Percentiles rank a stretch among this genome's conserved stretches.
Conservation (phyloP, 2,113 vertebrate species). For the Phoenicopterus ruber region DNA sequence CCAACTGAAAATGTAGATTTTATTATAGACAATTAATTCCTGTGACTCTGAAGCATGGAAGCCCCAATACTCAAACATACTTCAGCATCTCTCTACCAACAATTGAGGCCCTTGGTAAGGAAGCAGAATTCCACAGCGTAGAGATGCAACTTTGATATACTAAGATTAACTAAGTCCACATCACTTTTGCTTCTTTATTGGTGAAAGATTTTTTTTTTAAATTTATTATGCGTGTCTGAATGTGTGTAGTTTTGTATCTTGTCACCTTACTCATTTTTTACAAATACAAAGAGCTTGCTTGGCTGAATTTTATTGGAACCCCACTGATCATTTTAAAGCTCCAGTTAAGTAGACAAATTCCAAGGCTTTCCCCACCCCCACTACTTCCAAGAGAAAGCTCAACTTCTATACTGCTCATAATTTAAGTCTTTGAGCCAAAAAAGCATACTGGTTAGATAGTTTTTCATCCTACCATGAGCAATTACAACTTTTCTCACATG, state of each 20-base stretch:
- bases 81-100: neutral
- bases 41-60: neutral
- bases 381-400: neutral
- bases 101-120: neutral
- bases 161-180: neutral
- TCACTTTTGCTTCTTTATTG: neutral
- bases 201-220: neutral
- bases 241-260: neutral
- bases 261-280: neutral
- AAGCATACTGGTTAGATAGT: neutral
- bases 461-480: constrained; percentile 5
- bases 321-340: neutral
- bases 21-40: neutral
- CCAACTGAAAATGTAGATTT: neutral
- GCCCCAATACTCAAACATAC: neutral
- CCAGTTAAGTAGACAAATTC: neutral
- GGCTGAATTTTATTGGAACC: neutral
- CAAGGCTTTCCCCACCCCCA: neutral
- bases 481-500: constrained; percentile 27
- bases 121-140: neutral
- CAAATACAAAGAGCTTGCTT: neutral
- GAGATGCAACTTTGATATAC: neutral
- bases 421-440: neutral
- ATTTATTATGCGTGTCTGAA: neutral
- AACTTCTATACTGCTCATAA: neutral